A percentile compares a stretch with the other conserved stretches of the same genome.
Evolutionary conservation across 2,888 invertebrate species (phyloP).

Genomic region (Carabus problematicus): DNA sequence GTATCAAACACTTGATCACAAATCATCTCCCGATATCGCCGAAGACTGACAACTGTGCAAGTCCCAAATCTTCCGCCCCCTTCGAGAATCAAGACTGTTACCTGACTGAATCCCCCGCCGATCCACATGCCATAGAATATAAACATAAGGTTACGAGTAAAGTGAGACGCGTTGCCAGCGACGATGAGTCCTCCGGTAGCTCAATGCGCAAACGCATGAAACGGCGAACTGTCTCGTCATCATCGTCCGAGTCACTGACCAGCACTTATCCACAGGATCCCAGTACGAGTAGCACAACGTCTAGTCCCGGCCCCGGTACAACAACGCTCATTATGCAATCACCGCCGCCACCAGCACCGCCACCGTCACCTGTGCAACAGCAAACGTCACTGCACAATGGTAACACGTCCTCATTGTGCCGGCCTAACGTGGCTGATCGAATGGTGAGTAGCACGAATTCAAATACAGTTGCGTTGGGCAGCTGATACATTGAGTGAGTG

Average conservation of each 20-base stretch:
- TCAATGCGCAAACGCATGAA: constrained; percentile 28
- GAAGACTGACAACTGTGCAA: constrained; percentile 51
- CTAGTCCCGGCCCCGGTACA: neutral
- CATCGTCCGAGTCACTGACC: constrained; percentile 6
- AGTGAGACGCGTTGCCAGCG: constrained; percentile 20
- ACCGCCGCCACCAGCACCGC: neutral
- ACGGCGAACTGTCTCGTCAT: constrained; percentile 26
- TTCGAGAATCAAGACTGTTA: constrained; percentile 56
- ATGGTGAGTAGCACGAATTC: constrained; percentile 7
- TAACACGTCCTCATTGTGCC: neutral
- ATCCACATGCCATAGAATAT: constrained; percentile 41
- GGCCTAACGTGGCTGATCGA: constrained; percentile 7
- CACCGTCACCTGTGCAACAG: too few relatives aligned
- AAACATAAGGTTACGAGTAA: constrained; percentile 43
- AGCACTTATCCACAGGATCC: neutral
- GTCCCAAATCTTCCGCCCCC: constrained; percentile 48
- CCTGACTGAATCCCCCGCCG: constrained; percentile 44
- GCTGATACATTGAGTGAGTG: constrained; percentile 17
- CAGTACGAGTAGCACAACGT: neutral
- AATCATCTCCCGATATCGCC: constrained; percentile 61
- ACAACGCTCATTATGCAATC: neutral
- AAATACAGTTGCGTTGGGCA: constrained; percentile 12
- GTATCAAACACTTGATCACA: constrained; percentile 73
- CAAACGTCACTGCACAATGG: constrained; percentile 4
- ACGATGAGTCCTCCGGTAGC: constrained; percentile 5